Conservation (phyloP, 2,797 vertebrate species). For the Lepilemur ruficaudatus region DNA sequence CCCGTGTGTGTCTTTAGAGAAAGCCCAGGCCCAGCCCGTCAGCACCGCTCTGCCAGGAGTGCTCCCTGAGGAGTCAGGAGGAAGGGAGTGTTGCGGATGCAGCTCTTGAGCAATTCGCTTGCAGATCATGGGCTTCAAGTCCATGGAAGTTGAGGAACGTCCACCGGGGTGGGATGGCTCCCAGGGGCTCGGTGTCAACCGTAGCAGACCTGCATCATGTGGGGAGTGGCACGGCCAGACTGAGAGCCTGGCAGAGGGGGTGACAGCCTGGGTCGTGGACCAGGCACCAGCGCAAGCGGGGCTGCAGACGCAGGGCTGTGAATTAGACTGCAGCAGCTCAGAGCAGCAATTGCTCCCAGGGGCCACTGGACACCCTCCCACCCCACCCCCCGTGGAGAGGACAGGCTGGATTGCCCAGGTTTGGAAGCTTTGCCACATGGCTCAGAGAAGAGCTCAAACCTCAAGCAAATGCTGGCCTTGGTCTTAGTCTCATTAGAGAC, state of each 20-base stretch:
- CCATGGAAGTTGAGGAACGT: neutral
- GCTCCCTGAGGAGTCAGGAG: accelerated
- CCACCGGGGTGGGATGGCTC: accelerated
- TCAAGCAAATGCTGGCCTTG: neutral
- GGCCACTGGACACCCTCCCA: accelerated
- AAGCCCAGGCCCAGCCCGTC: neutral
- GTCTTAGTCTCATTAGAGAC: accelerated
- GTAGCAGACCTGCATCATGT: accelerated
- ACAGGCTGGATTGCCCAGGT: neutral
- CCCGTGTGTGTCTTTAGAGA: neutral
- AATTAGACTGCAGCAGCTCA: accelerated
- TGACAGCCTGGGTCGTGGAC: neutral
- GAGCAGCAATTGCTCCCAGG: neutral
- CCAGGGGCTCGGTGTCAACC: too few relatives aligned
- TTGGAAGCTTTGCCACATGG: neutral
- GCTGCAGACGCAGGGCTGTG: accelerated
- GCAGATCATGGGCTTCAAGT: neutral
- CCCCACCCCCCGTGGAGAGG: too few relatives aligned
- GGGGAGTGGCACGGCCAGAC: neutral
- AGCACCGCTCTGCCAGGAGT: accelerated
- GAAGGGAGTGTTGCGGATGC: neutral
- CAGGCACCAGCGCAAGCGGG: accelerated
- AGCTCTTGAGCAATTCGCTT: neutral
- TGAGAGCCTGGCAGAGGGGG: neutral
- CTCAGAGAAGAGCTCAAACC: too few relatives aligned